Evolutionary conservation across 2,113 vertebrate species (phyloP).

Genomic region (Antennarius striatus): DNA sequence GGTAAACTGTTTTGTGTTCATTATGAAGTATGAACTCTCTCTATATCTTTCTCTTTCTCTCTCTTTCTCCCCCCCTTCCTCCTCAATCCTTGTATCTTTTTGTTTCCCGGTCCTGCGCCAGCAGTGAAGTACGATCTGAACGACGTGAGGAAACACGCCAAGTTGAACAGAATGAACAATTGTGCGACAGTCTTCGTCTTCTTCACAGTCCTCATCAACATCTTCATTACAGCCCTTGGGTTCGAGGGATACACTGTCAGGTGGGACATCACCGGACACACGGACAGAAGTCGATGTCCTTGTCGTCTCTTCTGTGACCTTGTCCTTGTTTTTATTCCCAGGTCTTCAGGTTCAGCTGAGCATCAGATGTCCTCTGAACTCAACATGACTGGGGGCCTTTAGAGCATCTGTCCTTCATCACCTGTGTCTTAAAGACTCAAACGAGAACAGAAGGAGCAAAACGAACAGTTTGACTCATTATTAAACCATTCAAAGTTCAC

Average conservation of each 20-base stretch:
- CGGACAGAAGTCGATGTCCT: background rate
- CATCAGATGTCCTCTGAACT: background rate
- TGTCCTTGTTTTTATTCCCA: background rate
- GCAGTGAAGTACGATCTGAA: conserved; percentile 92
- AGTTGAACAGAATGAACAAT: conserved; percentile 88
- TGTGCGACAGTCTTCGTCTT: conserved; percentile 87
- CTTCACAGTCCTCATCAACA: conserved; percentile 90
- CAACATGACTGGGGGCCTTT: conserved; percentile 24
- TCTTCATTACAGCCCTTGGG: conserved; percentile 92
- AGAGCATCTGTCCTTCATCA: conserved; percentile 4
- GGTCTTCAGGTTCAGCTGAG: background rate
- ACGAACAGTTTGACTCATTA: no score
- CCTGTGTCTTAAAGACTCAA: no score
- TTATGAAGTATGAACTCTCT: no score
- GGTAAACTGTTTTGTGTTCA: no score
- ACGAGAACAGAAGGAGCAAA: no score
- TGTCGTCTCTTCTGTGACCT: background rate
- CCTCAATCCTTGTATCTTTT: background rate
- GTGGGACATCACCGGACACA: conserved; percentile 16
- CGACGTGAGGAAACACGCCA: conserved; percentile 83
- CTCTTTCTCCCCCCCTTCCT: no score
- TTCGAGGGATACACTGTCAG: conserved; percentile 66
- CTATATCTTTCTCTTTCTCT: no score
- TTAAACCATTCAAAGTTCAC: no score
- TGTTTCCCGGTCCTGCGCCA: conserved; percentile 14